These are phyloP conservation scores for Listrodromus nycthemerus DNA, from an alignment of 2,888 invertebrate species.

Conservation along the genomic window DNA sequence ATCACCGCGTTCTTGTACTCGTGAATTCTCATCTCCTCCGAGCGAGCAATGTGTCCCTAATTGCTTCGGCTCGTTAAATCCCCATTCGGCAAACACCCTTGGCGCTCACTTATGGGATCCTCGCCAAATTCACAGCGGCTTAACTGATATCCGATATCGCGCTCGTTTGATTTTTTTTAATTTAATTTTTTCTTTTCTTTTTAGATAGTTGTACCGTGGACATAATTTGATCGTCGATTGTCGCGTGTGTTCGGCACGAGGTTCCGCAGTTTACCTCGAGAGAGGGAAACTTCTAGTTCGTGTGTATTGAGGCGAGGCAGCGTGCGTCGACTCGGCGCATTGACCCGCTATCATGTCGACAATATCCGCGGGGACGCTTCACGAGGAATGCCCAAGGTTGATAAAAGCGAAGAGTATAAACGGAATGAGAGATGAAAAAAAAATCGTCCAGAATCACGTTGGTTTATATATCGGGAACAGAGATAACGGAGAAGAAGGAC, in stretches of 20 bases:
- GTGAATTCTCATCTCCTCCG: constrained; percentile 36
- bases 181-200: neutral
- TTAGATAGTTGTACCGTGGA: neutral
- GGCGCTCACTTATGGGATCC: constrained; percentile 15
- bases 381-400: constrained; percentile 19
- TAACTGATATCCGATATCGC: neutral
- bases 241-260: constrained; percentile 20
- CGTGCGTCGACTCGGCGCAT: constrained; percentile 41
- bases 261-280: neutral
- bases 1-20: constrained; percentile 34
- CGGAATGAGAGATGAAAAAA: constrained; percentile 27
- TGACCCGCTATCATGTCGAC: constrained; percentile 41
- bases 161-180: neutral
- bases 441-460: neutral
- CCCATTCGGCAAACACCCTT: constrained; percentile 37
- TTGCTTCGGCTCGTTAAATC: constrained; percentile 65
- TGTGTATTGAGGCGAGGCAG: constrained; percentile 11
- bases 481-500: constrained; percentile 15
- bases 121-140: constrained; percentile 17
- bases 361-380: constrained; percentile 10
- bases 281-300: neutral
- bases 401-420: constrained; percentile 24
- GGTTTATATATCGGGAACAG: constrained; percentile 29
- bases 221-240: neutral
- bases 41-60: constrained; percentile 65